Conservation (phyloP, 1,140 invertebrate genomes). For the Macrotrachela quadricornifera region DNA sequence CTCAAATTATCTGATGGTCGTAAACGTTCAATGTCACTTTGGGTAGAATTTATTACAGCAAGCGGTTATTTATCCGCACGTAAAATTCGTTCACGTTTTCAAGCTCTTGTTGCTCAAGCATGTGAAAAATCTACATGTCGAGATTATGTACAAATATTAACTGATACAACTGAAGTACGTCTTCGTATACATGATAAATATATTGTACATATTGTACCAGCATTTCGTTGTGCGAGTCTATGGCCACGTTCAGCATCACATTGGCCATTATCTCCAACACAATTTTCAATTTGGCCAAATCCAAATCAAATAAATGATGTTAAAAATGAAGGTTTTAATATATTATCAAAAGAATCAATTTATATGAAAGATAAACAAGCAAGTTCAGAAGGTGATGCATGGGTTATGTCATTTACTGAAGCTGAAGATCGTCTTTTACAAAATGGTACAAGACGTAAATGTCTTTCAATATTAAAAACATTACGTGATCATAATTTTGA, state of each 20-base stretch:
- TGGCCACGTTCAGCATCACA: slow-evolving; percentile 83
- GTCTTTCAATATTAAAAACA: slow-evolving; percentile 75
- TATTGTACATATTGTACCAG: slow-evolving; percentile 52
- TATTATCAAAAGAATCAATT: slow-evolving; percentile 59
- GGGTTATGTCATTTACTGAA: slow-evolving; percentile 78
- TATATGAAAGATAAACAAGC: slow-evolving; percentile 46
- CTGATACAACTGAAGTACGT: slow-evolving; percentile 42
- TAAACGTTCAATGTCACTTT: slow-evolving; percentile 80
- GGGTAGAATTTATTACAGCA: slow-evolving; percentile 89
- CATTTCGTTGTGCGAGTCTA: slow-evolving; percentile 70
- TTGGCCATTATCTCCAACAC: slow-evolving; percentile 55
- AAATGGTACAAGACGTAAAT: slow-evolving; percentile 63
- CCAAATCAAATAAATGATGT: slow-evolving; percentile 80
- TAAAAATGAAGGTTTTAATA: slow-evolving; percentile 85
- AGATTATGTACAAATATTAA: slow-evolving; percentile 59
- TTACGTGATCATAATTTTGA: slow-evolving; percentile 77
- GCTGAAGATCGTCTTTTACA: slow-evolving; percentile 73
- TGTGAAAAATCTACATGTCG: slow-evolving; percentile 72
- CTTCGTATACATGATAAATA: slow-evolving; percentile 61
- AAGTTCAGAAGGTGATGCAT: slow-evolving; percentile 82
- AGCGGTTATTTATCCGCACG: slow-evolving; percentile 72
- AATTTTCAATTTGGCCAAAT: slow-evolving; percentile 57
- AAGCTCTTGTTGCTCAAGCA: slow-evolving; percentile 53
- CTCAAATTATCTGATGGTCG: slow-evolving; percentile 73
- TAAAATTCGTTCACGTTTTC: slow-evolving; percentile 73